Percentiles rank a stretch among this genome's conserved stretches.
phyloP scores from a whole-genome alignment of 2,888 invertebrate species.

The Hedychridium roseum region DNA sequence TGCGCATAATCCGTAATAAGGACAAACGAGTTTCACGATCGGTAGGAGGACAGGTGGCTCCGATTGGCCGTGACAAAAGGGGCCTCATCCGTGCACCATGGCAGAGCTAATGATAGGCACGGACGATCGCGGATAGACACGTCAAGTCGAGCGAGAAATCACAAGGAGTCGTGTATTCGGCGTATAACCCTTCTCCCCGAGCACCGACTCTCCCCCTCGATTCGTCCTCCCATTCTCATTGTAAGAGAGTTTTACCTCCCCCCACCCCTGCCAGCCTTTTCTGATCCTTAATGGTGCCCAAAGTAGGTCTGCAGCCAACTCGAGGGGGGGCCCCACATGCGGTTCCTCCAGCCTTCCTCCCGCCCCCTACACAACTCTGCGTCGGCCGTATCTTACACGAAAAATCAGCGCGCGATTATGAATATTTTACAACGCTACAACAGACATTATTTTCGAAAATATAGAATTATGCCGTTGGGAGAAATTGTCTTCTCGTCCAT shows the following conservation, averaged over 20 bases:
- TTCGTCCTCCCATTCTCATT: neutral
- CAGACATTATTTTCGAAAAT: too few relatives aligned
- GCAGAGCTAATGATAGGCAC: constrained; percentile 18
- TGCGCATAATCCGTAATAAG: too few relatives aligned
- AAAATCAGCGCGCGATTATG: neutral
- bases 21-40: too few relatives aligned
- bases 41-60: neutral
- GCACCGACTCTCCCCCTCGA: neutral
- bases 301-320: constrained; percentile 51
- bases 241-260: constrained; percentile 6
- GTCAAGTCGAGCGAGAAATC: constrained; percentile 37
- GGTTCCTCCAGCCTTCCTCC: too few relatives aligned
- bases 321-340: neutral
- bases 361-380: too few relatives aligned
- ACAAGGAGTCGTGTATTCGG: constrained; percentile 19
- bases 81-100: constrained; percentile 1
- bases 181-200: constrained; percentile 11
- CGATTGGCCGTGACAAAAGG: constrained; percentile 1
- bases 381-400: too few relatives aligned
- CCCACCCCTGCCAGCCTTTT: constrained; percentile 19
- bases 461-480: too few relatives aligned
- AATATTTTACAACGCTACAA: too few relatives aligned
- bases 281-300: constrained; percentile 46
- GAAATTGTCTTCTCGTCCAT: too few relatives aligned
- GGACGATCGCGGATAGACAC: constrained; percentile 3